Evolutionary conservation across 2,113 vertebrate genomes (phyloP), one percentile per base, ranked within the genome.

Genomic region (Pholis gunnellus): DNA sequence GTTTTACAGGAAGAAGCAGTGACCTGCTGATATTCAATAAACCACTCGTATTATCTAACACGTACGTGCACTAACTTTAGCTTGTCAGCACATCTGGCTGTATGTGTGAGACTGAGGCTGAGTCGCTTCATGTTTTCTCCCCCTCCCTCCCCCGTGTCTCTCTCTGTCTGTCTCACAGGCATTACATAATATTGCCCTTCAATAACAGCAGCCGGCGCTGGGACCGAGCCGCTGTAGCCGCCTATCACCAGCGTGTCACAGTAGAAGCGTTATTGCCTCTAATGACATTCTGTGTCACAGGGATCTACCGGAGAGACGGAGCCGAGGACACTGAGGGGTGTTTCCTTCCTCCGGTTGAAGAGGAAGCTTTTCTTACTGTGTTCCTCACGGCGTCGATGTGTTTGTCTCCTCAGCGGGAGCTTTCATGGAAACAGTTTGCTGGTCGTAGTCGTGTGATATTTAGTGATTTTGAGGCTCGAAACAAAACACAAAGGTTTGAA

Each of bases 121-220:
- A 69, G 17, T 42, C 27, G 29, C 50, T 52, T 25, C 68, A 54
- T 64, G 50, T 40, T 31, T 42, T 22, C n/a, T 25, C 42, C 11
- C 31, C 11, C 29, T 57, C 17, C 7, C 27, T 25, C 59, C 59
- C 27, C 20, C 1, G 1, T 38, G 2, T 52, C 46, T 65, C 50
- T 38, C 46, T 65, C 50, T 48, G 22, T 44, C 56, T 27, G 34
- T 82, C 87, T 84, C 83, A 3, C 59, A 79, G 82, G 74, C 46
- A 63, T 89, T 85, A 64, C 57, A 70, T 70, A 86, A 90, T 46
- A 44, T 42, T 75, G 54, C 75, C 59, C 70, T 78, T 81, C 78
- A 83, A 68, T 84, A 63, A 83, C 65, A 78, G 73, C 72, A 71
- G 14, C 68, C 40, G 20, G 52, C 0, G 31, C 67, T 73, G 75